Conservation (phyloP, 2,113 vertebrate species). For the Catharus fuscescens region DNA sequence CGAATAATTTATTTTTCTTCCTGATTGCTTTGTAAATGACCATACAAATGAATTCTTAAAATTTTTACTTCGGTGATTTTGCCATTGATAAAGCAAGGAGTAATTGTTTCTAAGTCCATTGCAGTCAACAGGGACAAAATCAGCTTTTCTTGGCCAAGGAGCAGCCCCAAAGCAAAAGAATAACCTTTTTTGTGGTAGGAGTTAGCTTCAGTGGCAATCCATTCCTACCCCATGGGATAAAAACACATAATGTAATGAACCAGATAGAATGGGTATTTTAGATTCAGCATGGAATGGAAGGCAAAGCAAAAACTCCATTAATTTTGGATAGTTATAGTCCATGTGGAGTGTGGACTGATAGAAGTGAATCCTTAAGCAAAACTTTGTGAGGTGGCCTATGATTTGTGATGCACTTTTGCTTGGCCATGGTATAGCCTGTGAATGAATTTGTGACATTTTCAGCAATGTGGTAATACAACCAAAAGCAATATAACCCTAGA, state of each 20-base stretch:
- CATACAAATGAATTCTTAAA: background rate
- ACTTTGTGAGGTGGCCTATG: background rate
- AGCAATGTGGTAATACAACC: background rate
- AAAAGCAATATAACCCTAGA: background rate
- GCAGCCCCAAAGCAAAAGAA: background rate
- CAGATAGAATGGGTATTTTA: background rate
- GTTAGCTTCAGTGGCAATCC: background rate
- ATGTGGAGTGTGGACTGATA: background rate
- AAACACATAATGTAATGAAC: background rate
- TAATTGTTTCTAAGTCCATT: background rate
- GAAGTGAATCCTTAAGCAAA: background rate
- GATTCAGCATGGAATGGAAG: background rate
- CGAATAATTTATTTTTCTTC: background rate
- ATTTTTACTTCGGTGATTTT: background rate
- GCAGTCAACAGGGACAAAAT: background rate
- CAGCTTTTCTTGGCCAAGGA: background rate
- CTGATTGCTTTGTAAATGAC: background rate
- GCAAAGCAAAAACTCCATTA: background rate
- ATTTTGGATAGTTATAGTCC: background rate
- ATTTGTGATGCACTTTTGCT: background rate
- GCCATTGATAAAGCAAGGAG: background rate
- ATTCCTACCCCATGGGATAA: background rate
- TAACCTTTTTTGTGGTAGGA: background rate
- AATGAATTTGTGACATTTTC: background rate
- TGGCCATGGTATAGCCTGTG: background rate